Evolutionary conservation across 2,888 invertebrate species (phyloP), one percentile per base, ranked within the genome.

Genomic region (Callinectes sapidus): DNA sequence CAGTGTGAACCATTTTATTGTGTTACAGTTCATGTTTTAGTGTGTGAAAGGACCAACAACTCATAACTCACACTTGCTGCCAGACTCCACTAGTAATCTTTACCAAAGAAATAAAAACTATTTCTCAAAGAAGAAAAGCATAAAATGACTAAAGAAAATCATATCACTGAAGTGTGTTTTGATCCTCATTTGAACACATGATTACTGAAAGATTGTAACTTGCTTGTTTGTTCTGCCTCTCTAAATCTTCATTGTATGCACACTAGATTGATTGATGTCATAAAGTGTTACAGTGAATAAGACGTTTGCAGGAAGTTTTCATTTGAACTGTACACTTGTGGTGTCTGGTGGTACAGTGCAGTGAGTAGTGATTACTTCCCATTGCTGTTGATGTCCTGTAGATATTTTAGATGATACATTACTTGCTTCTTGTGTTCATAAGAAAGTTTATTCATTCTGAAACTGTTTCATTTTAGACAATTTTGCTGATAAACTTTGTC

Each of bases 401-500:
- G 81, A 32, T 13, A 32, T 35, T 48, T 48, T 81, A 81, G 81
- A 32, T 32, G 35, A 81, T 16, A 81, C 81, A 81, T 32, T n/a
- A n/a, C 32, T 32, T 81, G 81, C 81, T 81, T 81, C 81, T 28
- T 81, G 81, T 81, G 81, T 81, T 81, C 35, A 35, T 81, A 81
- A 35, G n/a, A 81, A 18, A 35, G 81, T 32, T 81, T 81, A 81
- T 35, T 81, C 35, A 32, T 81, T 81, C 35, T 81, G 35, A 81
- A 35, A 35, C 35, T 81, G 81, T 81, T 71, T 71, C 5, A 81
- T 32, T 35, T 35, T 81, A 35, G 35, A 35, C 81, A 81, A 81
- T 81, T 81, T 81, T 81, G 81, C 81, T 81, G 81, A 81, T 35
- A 35, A 81, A 81, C 81, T 18, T 81, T 81, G 81, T 81, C 81